Evolutionary conservation across 53 echinoderm and acorn worm genomes (phyloP), one percentile per base, ranked within the genome.

Genomic region (Mesocentrotus franciscanus): DNA sequence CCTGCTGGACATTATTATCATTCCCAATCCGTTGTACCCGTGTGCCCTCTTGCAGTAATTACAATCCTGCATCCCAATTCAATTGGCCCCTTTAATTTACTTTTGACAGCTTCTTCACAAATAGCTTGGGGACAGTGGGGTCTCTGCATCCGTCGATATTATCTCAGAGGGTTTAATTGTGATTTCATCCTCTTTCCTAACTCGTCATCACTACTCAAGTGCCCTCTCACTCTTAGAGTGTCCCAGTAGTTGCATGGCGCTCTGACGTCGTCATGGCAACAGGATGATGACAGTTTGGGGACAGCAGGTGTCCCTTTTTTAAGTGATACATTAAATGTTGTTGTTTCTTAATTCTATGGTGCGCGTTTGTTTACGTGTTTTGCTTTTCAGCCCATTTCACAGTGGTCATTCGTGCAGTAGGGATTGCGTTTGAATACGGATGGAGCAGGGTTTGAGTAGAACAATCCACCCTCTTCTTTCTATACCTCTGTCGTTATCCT

Each of bases 241-340:
- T 10, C 87, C 87, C n/a, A 87, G 56, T 11, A 58, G n/a, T 56
- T 87, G 22, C 24, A 15, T 56, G 87, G 58, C 87, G 58, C 87
- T 87, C 20, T 87, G 87, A 58, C 57, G 87, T 87, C 58, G 87
- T 56, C 87, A 87, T 87, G 87, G 29, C 34, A 87, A 57, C 87
- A 27, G 20, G 56, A 57, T 11, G 87, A 33, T 57, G 56, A 27
- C 58, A 56, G 87, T 56, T 57, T 57, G 10, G 27, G 87, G 57
- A 26, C 26, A 59, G 58, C 27, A 87, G 87, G 58, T 87, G 84
- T n/a, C 29, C 29, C 22, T 57, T 56, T 27, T 30, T 87, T 3
- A 58, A 57, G 27, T 58, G 87, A 87, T 87, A 22, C 49, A 87
- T 87, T n/a, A n/a, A n/a, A n/a, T n/a, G n/a, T 87, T 87, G 58